Evolutionary conservation across 2,113 vertebrate species (phyloP).

Genomic region (Onychorhynchus coronatus): DNA sequence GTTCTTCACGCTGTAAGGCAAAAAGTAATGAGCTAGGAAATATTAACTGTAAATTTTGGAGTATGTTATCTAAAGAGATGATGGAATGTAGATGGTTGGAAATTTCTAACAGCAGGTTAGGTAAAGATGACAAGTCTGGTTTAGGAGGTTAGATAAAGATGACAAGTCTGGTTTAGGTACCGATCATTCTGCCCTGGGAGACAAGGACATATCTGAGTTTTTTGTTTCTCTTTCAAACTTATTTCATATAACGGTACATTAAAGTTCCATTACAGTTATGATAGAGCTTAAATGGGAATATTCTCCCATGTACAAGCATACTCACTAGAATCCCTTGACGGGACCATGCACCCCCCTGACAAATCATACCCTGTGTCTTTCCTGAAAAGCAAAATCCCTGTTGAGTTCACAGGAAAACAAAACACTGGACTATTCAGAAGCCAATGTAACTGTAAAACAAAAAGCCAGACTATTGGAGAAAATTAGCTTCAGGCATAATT

Average conservation of each 20-base stretch:
- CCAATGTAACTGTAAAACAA: not conserved
- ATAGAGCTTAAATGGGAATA: not conserved
- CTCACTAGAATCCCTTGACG: not conserved
- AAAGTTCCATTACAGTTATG: not conserved
- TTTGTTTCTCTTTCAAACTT: not conserved
- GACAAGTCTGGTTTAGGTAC: not conserved
- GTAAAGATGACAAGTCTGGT: not conserved
- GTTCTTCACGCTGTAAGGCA: not conserved
- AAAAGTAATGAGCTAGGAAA: not conserved
- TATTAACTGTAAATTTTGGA: not conserved
- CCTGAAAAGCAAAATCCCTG: not conserved
- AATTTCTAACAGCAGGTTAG: not conserved
- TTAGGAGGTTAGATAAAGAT: not conserved
- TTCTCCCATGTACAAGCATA: not conserved
- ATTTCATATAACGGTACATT: not conserved
- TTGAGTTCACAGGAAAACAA: not conserved
- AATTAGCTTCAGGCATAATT: slow-evolving; percentile 43
- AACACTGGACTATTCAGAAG: slow-evolving; percentile 4
- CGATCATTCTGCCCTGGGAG: not conserved
- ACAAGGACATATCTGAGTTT: not conserved
- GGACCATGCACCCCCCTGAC: not conserved
- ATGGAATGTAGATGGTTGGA: not conserved
- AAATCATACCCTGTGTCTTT: not conserved
- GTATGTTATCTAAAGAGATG: not conserved
- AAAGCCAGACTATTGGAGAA: slow-evolving; percentile 2